These are phyloP conservation scores for Hypocryptadius cinnamomeus DNA, from an alignment of 2,113 vertebrate genomes.

Conservation along the genomic window DNA sequence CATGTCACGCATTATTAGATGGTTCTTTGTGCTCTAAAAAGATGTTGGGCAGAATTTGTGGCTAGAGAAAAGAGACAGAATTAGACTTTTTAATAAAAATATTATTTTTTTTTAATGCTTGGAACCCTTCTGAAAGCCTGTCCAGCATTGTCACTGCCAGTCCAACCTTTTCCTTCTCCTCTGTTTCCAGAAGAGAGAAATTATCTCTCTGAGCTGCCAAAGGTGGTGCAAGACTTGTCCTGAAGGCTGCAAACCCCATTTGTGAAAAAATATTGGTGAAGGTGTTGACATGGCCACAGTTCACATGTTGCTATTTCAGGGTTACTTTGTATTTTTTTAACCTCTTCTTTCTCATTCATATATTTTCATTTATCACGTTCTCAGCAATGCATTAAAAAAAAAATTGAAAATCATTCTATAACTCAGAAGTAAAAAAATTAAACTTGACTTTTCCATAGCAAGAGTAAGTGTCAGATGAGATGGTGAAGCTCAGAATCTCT, in stretches of 20 bases:
- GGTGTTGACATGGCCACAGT: background rate
- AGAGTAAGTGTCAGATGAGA: background rate
- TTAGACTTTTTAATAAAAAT: background rate
- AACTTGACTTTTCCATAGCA: background rate
- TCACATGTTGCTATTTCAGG: background rate
- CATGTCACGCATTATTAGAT: background rate
- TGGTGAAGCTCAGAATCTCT: background rate
- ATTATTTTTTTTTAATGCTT: background rate
- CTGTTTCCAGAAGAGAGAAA: background rate
- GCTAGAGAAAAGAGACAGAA: background rate
- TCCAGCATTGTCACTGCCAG: background rate
- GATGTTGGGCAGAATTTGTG: background rate
- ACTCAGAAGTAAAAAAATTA: background rate
- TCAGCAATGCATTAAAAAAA: background rate
- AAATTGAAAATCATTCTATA: background rate
- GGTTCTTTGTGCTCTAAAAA: background rate
- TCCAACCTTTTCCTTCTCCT: background rate
- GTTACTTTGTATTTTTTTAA: background rate
- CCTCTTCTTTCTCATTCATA: background rate
- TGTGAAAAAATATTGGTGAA: background rate
- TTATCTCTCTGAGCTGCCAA: background rate
- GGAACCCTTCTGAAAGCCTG: background rate
- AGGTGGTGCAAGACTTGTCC: background rate
- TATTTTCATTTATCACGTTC: background rate
- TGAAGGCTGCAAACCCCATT: background rate